Evolutionary conservation across 2,888 invertebrate genomes (phyloP).

Genomic region (Diaphora mendica): DNA sequence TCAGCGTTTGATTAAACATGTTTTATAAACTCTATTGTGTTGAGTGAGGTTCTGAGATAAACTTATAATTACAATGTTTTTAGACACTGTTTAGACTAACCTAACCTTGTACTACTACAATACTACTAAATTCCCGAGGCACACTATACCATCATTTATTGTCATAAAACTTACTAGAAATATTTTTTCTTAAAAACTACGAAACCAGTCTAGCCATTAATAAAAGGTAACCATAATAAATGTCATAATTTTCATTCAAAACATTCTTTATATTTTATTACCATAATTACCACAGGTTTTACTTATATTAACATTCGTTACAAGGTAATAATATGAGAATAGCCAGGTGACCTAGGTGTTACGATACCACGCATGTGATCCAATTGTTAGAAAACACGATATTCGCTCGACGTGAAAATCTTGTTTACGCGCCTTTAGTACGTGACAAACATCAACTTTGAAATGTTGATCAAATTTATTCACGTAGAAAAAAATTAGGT

Average conservation of each 20-base stretch:
- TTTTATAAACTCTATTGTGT: background rate
- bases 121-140: background rate
- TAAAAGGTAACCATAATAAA: background rate
- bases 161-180: background rate
- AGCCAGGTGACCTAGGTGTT: slow-evolving; percentile 16
- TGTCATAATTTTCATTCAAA: background rate
- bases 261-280: background rate
- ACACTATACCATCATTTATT: background rate
- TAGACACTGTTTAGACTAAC: background rate
- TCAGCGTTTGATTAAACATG: background rate
- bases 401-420: slow-evolving; percentile 25
- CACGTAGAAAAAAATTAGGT: background rate
- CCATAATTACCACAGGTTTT: background rate
- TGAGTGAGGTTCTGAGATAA: background rate
- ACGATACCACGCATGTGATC: slow-evolving; percentile 35
- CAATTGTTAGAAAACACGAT: slow-evolving; percentile 38
- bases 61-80: background rate
- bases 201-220: background rate
- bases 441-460: slow-evolving; percentile 22
- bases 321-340: background rate
- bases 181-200: background rate
- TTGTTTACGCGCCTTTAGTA: slow-evolving; percentile 29
- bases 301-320: background rate
- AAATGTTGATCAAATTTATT: slow-evolving; percentile 17
- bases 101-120: background rate